Percentiles rank a stretch among this genome's conserved stretches.
Evolutionary conservation across 2,113 vertebrate species (phyloP).

Genomic region (Holacanthus passer): DNA sequence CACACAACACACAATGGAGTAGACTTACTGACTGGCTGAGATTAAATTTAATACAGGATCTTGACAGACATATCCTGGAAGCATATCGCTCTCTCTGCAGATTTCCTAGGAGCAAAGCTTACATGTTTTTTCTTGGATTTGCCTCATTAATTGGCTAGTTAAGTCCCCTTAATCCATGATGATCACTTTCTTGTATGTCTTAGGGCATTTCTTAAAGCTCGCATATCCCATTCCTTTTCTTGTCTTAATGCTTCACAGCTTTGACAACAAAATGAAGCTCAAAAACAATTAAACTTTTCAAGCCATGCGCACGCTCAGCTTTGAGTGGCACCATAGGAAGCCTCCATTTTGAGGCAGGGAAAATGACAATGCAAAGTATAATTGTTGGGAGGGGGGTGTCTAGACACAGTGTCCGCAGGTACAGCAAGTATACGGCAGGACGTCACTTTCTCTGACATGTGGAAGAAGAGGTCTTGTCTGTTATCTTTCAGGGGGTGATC

Average conservation of each 20-base stretch:
- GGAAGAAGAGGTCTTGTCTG: slow-evolving; percentile 63
- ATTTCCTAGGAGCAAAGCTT: slow-evolving; percentile 84
- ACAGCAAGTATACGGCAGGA: slow-evolving; percentile 30
- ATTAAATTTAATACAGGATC: slow-evolving; percentile 92
- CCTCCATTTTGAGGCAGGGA: slow-evolving; percentile 18
- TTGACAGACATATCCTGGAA: slow-evolving; percentile 95
- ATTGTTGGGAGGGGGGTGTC: slow-evolving; percentile 48
- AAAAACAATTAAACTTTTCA: slow-evolving; percentile 24
- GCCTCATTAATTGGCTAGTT: slow-evolving; percentile 87
- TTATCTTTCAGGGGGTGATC: slow-evolving; percentile 74
- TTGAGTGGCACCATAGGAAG: slow-evolving; percentile 46
- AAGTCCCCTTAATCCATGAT: slow-evolving; percentile 85
- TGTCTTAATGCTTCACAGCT: slow-evolving; percentile 36
- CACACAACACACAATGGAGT: slow-evolving; percentile 76
- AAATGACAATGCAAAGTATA: slow-evolving; percentile 47
- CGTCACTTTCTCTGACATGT: slow-evolving; percentile 84
- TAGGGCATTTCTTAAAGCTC: slow-evolving; percentile 47
- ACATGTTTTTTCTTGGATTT: slow-evolving; percentile 85
- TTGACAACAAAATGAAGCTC: slow-evolving; percentile 21
- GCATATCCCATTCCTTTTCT: slow-evolving; percentile 29
- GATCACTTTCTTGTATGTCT: slow-evolving; percentile 81
- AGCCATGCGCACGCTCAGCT: not conserved
- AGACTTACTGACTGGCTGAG: slow-evolving; percentile 83
- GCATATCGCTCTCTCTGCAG: slow-evolving; percentile 77
- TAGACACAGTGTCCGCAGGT: slow-evolving; percentile 68